phyloP scores from a whole-genome alignment of 2,888 invertebrate genomes.

The Tachina lurida region DNA sequence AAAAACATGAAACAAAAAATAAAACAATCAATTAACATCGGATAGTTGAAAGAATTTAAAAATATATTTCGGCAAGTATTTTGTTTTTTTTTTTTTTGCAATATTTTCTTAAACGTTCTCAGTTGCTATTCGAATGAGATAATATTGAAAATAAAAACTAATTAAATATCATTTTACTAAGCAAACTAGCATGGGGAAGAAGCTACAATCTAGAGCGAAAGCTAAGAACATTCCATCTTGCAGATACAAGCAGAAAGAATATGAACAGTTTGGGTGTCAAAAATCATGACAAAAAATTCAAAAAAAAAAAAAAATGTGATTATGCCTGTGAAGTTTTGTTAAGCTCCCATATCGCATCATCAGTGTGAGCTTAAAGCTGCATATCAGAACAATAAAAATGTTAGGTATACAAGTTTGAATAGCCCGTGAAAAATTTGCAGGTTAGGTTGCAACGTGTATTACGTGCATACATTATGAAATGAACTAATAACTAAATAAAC shows the following conservation, averaged over 20 bases:
- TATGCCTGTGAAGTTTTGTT: too few species aligned
- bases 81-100: slow-evolving; percentile 3
- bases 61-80: background rate
- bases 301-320: too few species aligned
- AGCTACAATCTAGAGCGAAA: background rate
- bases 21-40: slow-evolving; percentile 32
- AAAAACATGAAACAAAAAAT: background rate
- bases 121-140: background rate
- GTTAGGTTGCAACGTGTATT: too few species aligned
- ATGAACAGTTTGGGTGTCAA: too few species aligned
- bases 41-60: slow-evolving; percentile 60
- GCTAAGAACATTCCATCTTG: background rate
- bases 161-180: background rate
- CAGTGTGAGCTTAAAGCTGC: too few species aligned
- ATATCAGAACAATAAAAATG: too few species aligned
- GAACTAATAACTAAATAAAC: too few species aligned
- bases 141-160: background rate
- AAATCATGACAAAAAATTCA: too few species aligned
- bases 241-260: background rate
- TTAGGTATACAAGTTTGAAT: too few species aligned
- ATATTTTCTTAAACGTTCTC: slow-evolving; percentile 10
- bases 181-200: background rate
- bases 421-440: too few species aligned
- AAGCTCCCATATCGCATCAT: too few species aligned
- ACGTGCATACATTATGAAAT: too few species aligned